Conservation (phyloP, 2,888 invertebrate species). For the Perizoma affinitatum region DNA sequence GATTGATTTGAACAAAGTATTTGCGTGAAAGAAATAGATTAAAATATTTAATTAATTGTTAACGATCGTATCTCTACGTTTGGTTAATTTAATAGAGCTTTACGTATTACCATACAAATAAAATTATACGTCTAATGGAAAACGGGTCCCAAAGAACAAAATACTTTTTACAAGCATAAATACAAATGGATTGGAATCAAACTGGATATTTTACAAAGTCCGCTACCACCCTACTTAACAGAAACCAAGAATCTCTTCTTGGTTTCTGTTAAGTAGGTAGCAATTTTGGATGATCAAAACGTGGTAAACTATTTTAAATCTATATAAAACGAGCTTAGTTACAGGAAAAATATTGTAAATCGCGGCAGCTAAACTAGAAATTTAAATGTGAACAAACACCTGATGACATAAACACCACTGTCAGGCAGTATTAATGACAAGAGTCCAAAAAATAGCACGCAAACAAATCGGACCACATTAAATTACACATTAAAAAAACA, state of each 20-base stretch:
- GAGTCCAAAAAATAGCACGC: too few species aligned
- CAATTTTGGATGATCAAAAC: slow-evolving; percentile 18
- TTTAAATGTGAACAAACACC: too few species aligned
- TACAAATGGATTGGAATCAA: slow-evolving; percentile 8
- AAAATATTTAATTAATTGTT: slow-evolving; percentile 42
- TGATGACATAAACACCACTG: too few species aligned
- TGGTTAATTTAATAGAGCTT: slow-evolving; percentile 16
- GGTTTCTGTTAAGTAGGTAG: too few species aligned
- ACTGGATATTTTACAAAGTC: slow-evolving; percentile 3
- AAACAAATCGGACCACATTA: too few species aligned
- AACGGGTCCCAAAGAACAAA: background rate
- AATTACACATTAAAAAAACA: too few species aligned
- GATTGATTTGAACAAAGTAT: slow-evolving; percentile 45
- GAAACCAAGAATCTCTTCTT: slow-evolving; percentile 9
- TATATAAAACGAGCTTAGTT: slow-evolving; percentile 8
- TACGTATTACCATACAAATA: slow-evolving; percentile 1
- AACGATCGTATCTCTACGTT: slow-evolving; percentile 29
- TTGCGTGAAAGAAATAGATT: slow-evolving; percentile 47
- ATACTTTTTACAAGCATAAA: slow-evolving; percentile 10
- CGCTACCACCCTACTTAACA: slow-evolving; percentile 12
- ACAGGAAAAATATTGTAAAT: slow-evolving; percentile 4
- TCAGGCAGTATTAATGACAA: too few species aligned
- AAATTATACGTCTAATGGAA: background rate
- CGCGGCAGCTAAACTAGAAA: too few species aligned
- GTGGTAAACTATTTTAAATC: slow-evolving; percentile 14